phyloP scores from a whole-genome alignment of 2,797 vertebrate genomes.

The Tolypeutes matacus region DNA sequence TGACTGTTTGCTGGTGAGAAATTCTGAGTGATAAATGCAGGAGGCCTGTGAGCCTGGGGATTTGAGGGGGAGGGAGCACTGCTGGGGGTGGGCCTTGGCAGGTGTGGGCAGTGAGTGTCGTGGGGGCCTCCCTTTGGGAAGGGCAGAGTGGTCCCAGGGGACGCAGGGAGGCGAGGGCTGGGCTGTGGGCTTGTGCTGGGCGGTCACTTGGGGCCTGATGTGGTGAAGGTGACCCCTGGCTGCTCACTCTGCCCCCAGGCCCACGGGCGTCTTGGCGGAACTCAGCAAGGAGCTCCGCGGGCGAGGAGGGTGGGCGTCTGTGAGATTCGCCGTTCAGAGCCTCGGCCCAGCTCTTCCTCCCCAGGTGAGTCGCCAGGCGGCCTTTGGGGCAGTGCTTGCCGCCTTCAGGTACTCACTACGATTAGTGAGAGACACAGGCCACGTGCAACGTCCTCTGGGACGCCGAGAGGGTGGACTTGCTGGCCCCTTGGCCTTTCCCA shows the following conservation, averaged over 20 bases:
- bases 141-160: neutral
- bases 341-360: neutral
- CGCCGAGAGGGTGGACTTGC: rapidly evolving
- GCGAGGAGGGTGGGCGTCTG: neutral
- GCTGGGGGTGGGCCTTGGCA: no score
- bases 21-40: neutral
- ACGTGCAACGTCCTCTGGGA: neutral
- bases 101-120: neutral
- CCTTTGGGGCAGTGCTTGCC: neutral
- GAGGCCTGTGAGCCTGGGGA: no score
- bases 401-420: neutral
- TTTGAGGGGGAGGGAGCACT: no score
- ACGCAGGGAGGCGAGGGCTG: neutral
- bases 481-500: neutral
- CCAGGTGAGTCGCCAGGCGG: neutral
- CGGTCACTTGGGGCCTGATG: neutral
- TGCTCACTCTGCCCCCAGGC: neutral
- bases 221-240: neutral
- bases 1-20: neutral
- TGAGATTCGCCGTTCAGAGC: no score
- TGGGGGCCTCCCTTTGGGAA: neutral
- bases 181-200: neutral
- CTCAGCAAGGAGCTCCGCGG: neutral
- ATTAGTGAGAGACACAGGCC: neutral
- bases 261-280: no score